phyloP scores from a whole-genome alignment of 2,888 invertebrate species.

The Baronia brevicornis region DNA sequence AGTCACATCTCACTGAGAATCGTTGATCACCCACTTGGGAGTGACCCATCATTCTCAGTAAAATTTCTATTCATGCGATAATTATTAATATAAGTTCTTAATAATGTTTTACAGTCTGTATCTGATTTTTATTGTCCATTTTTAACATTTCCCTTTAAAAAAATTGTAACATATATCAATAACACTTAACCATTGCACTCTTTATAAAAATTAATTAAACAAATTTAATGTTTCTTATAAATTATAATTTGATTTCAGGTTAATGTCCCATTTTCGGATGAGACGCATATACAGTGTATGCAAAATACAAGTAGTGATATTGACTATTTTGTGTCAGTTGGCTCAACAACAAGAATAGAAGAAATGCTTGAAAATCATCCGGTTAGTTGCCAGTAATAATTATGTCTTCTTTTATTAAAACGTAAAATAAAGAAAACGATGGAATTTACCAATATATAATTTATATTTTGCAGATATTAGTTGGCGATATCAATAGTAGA shows the following conservation, averaged over 20 bases:
- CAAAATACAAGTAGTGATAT: slow-evolving; percentile 84
- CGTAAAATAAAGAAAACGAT: slow-evolving; percentile 1
- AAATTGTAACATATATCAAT: no score
- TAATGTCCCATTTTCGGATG: slow-evolving; percentile 80
- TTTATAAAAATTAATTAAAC: no score
- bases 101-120: no score
- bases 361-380: slow-evolving; percentile 71
- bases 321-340: slow-evolving; percentile 86
- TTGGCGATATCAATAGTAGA: slow-evolving; percentile 59
- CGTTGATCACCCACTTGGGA: no score
- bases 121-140: no score
- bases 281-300: slow-evolving; percentile 83
- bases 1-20: no score
- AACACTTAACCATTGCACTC: no score
- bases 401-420: not conserved
- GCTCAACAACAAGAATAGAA: slow-evolving; percentile 69
- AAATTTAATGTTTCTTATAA: no score
- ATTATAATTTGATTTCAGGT: slow-evolving; percentile 56
- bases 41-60: no score
- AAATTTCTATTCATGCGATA: slow-evolving; percentile 4
- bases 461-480: slow-evolving; percentile 49
- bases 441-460: not conserved
- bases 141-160: no score
- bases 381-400: slow-evolving; percentile 34
- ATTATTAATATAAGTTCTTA: no score